phyloP scores from a whole-genome alignment of 2,113 vertebrate genomes.

The Ardeotis arabs region DNA sequence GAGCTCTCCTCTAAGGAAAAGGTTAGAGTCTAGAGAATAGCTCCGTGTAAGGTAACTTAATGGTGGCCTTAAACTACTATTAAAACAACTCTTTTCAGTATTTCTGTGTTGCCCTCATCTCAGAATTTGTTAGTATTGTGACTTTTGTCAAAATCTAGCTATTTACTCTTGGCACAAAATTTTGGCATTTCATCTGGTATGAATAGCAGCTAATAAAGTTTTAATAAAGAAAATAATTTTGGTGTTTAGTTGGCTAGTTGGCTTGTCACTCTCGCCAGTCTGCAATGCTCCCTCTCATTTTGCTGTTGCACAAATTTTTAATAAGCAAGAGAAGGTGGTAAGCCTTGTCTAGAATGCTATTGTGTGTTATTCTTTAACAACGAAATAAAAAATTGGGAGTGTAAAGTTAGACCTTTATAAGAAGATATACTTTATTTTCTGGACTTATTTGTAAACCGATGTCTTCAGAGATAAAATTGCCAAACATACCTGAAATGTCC shows the following conservation, averaged over 20 bases:
- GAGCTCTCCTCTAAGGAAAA: background rate
- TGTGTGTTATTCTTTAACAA: background rate
- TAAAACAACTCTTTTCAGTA: background rate
- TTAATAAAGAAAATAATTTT: background rate
- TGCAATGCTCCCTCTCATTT: background rate
- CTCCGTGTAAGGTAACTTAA: background rate
- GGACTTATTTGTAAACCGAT: background rate
- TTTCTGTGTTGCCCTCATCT: background rate
- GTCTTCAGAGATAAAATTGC: background rate
- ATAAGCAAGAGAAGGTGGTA: background rate
- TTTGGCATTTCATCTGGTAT: background rate
- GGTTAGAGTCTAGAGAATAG: background rate
- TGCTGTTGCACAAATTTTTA: background rate
- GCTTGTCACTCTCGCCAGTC: background rate
- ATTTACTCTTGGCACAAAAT: background rate
- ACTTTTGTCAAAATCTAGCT: background rate
- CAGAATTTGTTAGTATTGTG: background rate
- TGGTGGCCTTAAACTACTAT: background rate
- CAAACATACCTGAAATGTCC: background rate
- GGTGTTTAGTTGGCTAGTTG: background rate
- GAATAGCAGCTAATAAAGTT: background rate
- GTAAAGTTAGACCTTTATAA: background rate
- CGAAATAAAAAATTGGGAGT: rapidly evolving
- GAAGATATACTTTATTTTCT: background rate
- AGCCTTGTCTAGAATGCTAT: background rate